Evolutionary conservation across 2,113 vertebrate species (phyloP).

Genomic region (Ramphastos sulfuratus): DNA sequence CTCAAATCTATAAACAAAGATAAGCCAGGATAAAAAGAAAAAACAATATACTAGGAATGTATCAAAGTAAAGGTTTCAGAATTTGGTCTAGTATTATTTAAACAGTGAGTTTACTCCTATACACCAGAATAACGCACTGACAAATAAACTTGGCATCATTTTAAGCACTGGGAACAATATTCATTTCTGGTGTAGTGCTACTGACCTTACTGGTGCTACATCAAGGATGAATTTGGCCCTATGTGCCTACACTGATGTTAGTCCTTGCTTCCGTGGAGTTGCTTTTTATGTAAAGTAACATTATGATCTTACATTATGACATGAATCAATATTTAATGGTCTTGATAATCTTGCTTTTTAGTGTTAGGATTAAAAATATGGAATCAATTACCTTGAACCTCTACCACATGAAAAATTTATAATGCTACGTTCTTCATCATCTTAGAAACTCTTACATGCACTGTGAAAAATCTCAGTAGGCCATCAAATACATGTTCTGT

Average conservation of each 20-base stretch:
- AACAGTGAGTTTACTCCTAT: slow-evolving; percentile 12
- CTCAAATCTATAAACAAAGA: neutral
- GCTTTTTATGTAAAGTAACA: slow-evolving; percentile 73
- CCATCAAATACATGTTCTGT: slow-evolving; percentile 92
- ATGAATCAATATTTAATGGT: slow-evolving; percentile 83
- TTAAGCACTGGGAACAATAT: slow-evolving; percentile 20
- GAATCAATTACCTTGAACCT: slow-evolving; percentile 85
- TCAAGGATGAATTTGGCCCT: slow-evolving; percentile 5
- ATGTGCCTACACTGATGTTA: neutral
- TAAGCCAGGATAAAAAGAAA: neutral
- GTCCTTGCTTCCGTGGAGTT: slow-evolving; percentile 49
- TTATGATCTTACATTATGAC: slow-evolving; percentile 80
- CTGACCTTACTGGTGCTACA: neutral
- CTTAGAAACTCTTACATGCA: slow-evolving; percentile 87
- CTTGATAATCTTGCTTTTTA: slow-evolving; percentile 84
- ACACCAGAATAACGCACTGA: neutral
- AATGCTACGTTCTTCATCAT: slow-evolving; percentile 86
- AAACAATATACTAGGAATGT: neutral
- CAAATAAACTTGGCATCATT: slow-evolving; percentile 33
- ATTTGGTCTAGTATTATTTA: neutral
- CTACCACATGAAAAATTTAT: slow-evolving; percentile 90
- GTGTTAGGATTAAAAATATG: slow-evolving; percentile 85
- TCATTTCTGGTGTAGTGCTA: neutral
- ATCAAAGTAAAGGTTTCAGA: neutral
- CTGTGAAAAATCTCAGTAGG: slow-evolving; percentile 91